Conservation (phyloP, 2,797 vertebrate species). For the Anisognathus igniventris region DNA sequence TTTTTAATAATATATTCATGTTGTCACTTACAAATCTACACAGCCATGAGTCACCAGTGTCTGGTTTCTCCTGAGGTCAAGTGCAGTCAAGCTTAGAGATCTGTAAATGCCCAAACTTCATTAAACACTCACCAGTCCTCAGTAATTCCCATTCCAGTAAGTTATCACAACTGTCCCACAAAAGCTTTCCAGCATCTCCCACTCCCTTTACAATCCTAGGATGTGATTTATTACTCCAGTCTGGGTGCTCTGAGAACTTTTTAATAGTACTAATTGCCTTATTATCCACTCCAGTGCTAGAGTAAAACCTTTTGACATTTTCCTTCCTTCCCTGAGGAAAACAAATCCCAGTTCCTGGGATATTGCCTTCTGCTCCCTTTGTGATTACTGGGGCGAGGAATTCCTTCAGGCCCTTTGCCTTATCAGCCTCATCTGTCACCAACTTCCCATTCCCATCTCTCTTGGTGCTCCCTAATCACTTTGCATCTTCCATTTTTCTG, state of each 20-base stretch:
- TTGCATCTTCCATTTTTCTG: background rate
- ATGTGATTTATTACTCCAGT: slow-evolving; percentile 24
- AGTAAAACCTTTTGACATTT: slow-evolving; percentile 62
- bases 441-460: slow-evolving; percentile 9
- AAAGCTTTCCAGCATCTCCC: background rate
- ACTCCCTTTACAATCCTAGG: background rate
- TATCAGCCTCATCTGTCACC: slow-evolving; percentile 53
- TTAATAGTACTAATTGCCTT: slow-evolving; percentile 54
- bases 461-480: background rate
- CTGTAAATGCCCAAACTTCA: background rate
- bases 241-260: slow-evolving; percentile 17
- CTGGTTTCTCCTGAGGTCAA: background rate
- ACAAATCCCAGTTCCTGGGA: slow-evolving; percentile 31
- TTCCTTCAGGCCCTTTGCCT: slow-evolving; percentile 44
- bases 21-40: background rate
- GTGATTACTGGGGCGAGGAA: slow-evolving; percentile 54
- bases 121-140: background rate
- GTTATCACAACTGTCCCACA: background rate
- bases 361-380: slow-evolving; percentile 56
- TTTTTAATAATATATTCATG: background rate
- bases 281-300: slow-evolving; percentile 43
- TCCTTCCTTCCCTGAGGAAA: slow-evolving; percentile 48
- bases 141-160: background rate
- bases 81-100: background rate
- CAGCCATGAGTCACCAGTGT: background rate